Evolutionary conservation across 2,113 vertebrate species (phyloP), one percentile per base, ranked within the genome.

Genomic region (Indicator maculatus): DNA sequence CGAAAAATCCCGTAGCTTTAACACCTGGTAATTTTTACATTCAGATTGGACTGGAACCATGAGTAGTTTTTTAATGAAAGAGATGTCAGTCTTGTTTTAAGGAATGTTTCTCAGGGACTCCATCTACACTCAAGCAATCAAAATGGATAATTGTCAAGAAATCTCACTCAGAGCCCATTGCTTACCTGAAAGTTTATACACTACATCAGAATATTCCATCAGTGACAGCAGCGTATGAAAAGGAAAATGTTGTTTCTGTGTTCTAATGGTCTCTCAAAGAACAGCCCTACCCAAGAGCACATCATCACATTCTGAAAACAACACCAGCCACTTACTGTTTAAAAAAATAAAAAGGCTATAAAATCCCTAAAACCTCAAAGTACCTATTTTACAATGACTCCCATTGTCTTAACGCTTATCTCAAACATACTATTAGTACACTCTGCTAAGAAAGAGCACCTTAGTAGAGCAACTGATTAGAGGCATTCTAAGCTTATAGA

Each of bases 401-500:
- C 58, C 65, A 56, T 38, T 39, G 19, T 33, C 60, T 78, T 45
- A 74, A 71, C 1, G 8, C 31, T 74, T 47, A 69, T 53, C 82
- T 77, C 53, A 89, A 56, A 23, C 27, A 52, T 12, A 27, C 20
- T 64, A 60, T 1, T 2, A 0, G 19, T 45, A 28, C 8, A 69
- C 59, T 60, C 44, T 38, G 67, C 14, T 47, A 93, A 63, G 19
- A 79, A 86, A 86, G 21, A 89, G 41, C 18, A 58, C 5, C 20
- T 70, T 16, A 36, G 21, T 2, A 74, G 16, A 61, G 20, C 19
- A 76, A 91, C 1, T 31, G 24, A 41, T 61, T 77, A 93, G 26
- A 93, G 24, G 83, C 30, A 75, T 65, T 61, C 18, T 58, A 86
- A 75, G 15, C 21, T 56, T 72, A 60, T 19, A 77, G 80, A 95